Base-by-base conservation (phyloP, 2,888 invertebrate species). In the Meiosimyza decipiens region DNA sequence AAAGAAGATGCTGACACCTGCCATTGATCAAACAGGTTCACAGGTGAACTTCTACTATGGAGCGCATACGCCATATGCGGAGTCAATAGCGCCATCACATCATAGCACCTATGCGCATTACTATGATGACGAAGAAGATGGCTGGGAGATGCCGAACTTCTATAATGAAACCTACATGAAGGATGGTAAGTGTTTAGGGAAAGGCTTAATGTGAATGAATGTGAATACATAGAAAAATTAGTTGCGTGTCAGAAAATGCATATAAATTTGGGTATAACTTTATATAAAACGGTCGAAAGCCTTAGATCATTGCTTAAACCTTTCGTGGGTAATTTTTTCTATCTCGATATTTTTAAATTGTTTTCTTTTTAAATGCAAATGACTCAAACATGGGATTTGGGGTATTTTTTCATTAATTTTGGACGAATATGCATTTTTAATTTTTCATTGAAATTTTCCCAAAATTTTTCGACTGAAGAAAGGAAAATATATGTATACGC, bases 91-190 rank as follows among this genome's bases (percentile, higher is more conserved):
- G 0, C 97, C 97, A 1, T 96, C 96, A 7, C 97, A 97, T 87
- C 97, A 97, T 84, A 96, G 96, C 64, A 97, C 97, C 0, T 97
- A 97, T 86, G 97, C 97, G 5, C 97, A 97, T 85, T 97, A 97
- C 86, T 97, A 97, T 81, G 96, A 97, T 84, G 96, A 97, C 80
- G 97, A 97, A 84, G 97, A 97, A 87, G 97, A 97, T 81, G 97
- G 96, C 63, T 97, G 97, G 97, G 97, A 97, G 85, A 97, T 97
- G 97, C 97, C 97, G 0, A 97, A 97, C 87, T 97, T 97, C 87
- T 97, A 97, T 88, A 96, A 96, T 86, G 97, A 97, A 88, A 96
- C 96, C 2, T 97, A 97, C 84, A 96, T 97, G 96, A 97, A 97
- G 88, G 95, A 95, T 89, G 92, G 87, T 86, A 75, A 80, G 81